Evolutionary conservation across 2,888 invertebrate genomes (phyloP), one percentile per base, ranked within the genome.

Genomic region (Deroplatys truncata): DNA sequence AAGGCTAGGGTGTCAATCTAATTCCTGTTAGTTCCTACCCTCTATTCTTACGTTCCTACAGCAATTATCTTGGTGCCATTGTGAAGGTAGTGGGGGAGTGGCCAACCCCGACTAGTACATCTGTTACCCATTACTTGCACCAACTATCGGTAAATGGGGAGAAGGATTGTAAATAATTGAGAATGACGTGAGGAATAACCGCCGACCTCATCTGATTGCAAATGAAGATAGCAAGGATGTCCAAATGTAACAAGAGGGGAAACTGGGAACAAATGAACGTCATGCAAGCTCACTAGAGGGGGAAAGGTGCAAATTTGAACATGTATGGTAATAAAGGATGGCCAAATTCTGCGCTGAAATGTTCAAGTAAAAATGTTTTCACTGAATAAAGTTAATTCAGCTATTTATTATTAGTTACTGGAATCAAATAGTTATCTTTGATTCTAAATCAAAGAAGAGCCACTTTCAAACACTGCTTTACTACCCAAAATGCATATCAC

Each of bases 151-250:
- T n/a, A 43, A 85, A 84, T 84, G 84, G 9, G n/a, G 31, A 35
- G 31, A 85, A 49, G 49, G 85, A 85, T 85, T 85, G 56, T 85
- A 85, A 49, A 28, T 85, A 85, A 85, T 49, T 85, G 85, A n/a
- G 85, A 72, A 85, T 31, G 31, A 35, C 85, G 31, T 72, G 56
- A 72, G 56, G 56, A 72, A 72, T 25, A 72, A 72, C 43, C 56
- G 56, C 56, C 56, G 28, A 16, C 49, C 85, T 28, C 85, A 72
- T 72, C 31, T 86, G 86, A 86, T 86, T 86, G 86, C 86, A 82
- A 56, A 86, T 29, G 82, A 86, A 86, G 86, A 86, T 86, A 86
- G 86, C 86, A 72, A 3, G 56, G 56, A 16, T 56, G 56, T 56
- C 56, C 56, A 56, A 49, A 49, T 49, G 49, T 49, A 49, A 49